phyloP scores from a whole-genome alignment of 2,113 vertebrate genomes.

The Corythornis cristatus region DNA sequence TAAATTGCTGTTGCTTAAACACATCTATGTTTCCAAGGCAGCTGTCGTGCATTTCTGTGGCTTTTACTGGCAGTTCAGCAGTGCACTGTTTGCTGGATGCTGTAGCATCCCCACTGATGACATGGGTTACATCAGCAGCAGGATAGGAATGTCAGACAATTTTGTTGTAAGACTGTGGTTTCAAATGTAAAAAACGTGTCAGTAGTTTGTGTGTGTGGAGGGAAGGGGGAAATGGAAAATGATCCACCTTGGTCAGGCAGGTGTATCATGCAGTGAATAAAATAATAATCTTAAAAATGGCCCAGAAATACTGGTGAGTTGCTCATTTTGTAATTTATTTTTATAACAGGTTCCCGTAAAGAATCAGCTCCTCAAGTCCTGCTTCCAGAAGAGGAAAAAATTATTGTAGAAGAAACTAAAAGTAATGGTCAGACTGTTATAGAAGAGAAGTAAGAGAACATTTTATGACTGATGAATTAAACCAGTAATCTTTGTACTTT shows the following conservation, averaged over 20 bases:
- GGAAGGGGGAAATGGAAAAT: neutral
- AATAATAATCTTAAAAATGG: neutral
- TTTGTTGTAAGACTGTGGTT: constrained; percentile 4
- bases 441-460: constrained; percentile 91
- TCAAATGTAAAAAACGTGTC: neutral
- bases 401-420: constrained; percentile 88
- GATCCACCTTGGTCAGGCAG: neutral
- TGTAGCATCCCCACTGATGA: fast-evolving
- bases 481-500: constrained; percentile 4
- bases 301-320: neutral
- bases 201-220: neutral
- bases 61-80: neutral
- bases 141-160: neutral
- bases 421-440: constrained; percentile 91
- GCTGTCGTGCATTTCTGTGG: neutral
- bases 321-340: constrained; percentile 52
- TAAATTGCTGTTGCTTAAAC: neutral
- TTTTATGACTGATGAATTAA: constrained; percentile 40
- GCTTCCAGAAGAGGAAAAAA: constrained; percentile 90
- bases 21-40: neutral
- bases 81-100: neutral
- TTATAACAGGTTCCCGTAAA: constrained; percentile 86
- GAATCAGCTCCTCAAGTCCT: constrained; percentile 89
- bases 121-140: neutral
- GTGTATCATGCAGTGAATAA: neutral